Evolutionary conservation across 2,888 invertebrate genomes (phyloP).

Genomic region (Nemapogon koenigi): DNA sequence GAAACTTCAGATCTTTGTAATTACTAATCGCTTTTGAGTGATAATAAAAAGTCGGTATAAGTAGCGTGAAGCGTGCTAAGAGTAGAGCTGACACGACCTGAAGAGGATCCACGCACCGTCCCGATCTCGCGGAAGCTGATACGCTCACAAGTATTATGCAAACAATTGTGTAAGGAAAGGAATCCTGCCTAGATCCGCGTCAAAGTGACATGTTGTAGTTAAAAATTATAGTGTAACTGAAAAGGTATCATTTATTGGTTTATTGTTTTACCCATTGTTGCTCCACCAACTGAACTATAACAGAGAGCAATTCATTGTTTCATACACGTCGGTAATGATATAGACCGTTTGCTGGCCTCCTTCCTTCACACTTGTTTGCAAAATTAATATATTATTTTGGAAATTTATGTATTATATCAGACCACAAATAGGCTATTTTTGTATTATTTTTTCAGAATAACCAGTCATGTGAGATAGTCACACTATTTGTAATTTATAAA

Average conservation of each 20-base stretch:
- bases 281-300: too few species aligned
- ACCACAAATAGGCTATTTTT: too few species aligned
- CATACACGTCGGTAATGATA: too few species aligned
- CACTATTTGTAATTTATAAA: too few species aligned
- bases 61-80: conserved; percentile 21
- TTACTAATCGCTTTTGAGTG: background rate
- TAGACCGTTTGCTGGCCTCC: conserved; percentile 75
- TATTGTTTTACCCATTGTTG: conserved; percentile 24
- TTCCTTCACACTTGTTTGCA: conserved; percentile 86
- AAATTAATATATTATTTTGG: too few species aligned
- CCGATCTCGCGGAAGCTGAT: conserved; percentile 10
- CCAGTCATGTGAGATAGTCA: too few species aligned
- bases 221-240: conserved; percentile 45
- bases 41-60: background rate
- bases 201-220: conserved; percentile 60
- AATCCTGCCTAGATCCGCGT: conserved; percentile 6
- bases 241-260: conserved; percentile 64
- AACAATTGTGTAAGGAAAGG: conserved; percentile 67
- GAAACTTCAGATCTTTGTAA: conserved; percentile 51
- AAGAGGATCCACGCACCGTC: conserved; percentile 14
- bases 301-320: too few species aligned
- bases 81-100: conserved; percentile 26
- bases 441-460: too few species aligned
- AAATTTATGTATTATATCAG: too few species aligned
- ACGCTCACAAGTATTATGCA: conserved; percentile 30